Evolutionary conservation across 2,888 invertebrate species (phyloP), one percentile per base, ranked within the genome.

Genomic region (Aspidiotus destructor): DNA sequence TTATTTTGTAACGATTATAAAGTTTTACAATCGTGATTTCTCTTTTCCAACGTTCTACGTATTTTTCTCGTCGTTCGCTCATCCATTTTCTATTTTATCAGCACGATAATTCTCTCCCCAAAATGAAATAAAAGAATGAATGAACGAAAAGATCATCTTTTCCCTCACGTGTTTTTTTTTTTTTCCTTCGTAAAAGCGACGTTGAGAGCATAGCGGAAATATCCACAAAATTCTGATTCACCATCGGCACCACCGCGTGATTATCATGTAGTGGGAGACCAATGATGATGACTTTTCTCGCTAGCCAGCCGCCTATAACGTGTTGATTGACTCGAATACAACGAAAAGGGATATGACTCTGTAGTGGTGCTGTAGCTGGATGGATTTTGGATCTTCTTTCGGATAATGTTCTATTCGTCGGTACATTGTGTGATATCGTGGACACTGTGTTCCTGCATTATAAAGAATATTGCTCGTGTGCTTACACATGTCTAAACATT

Each of bases 261-360:
- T 63, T 63, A 63, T 53, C 53, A 28, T 48, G 63, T 63, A 63
- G 63, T 63, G 63, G 63, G 63, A 63, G 63, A 63, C 63, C 63
- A 63, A 63, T 63, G 63, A 63, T 63, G 63, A 63, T 63, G 63
- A 63, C 63, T 63, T 63, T 63, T 63, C 63, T 53, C 63, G 63
- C 48, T 28, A 63, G 63, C 63, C 63, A 63, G 63, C 63, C 63
- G 53, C 63, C 63, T 63, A 28, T 28, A 63, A 63, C 53, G 63
- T 53, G 63, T 53, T 63, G 63, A 63, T 63, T 63, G 63, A 63
- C 63, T 63, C 53, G 28, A n/a, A 53, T 40, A 63, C 53, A 63
- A 63, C 17, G 63, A 53, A 63, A 63, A 63, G 63, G 63, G 63
- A 63, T 63, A 63, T 28, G 28, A 63, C 17, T 63, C 48, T 52